Base-by-base conservation (phyloP, 2,888 invertebrate species). In the Microplitis manilae region DNA sequence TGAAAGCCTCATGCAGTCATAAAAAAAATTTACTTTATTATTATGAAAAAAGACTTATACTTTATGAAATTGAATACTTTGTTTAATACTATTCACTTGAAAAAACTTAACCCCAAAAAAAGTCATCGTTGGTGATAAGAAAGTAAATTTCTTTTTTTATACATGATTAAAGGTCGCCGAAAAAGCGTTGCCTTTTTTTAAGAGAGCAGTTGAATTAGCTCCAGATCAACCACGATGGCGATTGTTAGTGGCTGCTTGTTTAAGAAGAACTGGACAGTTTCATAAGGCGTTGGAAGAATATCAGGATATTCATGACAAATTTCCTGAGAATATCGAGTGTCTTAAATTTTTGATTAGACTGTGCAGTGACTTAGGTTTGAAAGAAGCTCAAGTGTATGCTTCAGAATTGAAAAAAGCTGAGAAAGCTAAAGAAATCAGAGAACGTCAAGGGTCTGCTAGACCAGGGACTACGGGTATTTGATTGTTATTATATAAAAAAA, bases 261-360 rank as follows among this genome's bases (percentile, higher is more conserved):
- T 96, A 85, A 92, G 96, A 62, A 92, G 96, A 83, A 94, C 94
- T 76, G 97, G 97, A 40, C 95, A 95, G 85, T 96, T 96, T 88
- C 95, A 95, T 83, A 94, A 95, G 85, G 97, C 97, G 7, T 91
- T 97, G 20, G 92, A 94, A 6, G 92, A 95, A 0, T 98, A 97
- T 90, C 96, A 96, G 90, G 93, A 94, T 82, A 95, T 98, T 85
- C 96, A 98, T 87, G 92, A 93, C 20, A 93, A 94, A 82, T 99
- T 99, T 90, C 99, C 99, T 0, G 98, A 98, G 80, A 98, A 98
- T 89, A 93, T 96, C 0, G 97, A 98, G 87, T 98, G 98, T 90
- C 91, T 98, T 73, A 95, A 96, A 90, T 94, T 96, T 88, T 92
- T 98, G 85, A 95, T 97, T n/a, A 93, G 96, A 83, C 90, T 98